phyloP scores from a whole-genome alignment of 2,797 vertebrate genomes.

The Loris lydekkerianus region DNA sequence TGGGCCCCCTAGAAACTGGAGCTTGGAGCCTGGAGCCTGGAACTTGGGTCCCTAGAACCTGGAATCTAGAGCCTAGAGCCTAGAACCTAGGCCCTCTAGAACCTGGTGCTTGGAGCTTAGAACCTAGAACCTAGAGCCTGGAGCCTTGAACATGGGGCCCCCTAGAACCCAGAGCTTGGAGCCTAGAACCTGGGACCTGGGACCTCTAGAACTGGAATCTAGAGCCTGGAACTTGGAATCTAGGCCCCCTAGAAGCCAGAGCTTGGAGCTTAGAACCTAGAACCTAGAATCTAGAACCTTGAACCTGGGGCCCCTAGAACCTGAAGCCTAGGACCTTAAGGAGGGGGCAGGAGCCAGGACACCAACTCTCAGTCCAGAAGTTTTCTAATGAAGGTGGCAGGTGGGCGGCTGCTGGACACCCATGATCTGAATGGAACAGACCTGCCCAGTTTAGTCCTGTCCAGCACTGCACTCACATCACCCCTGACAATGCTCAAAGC shows the following conservation, averaged over 20 bases:
- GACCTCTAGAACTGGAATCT: too few species aligned
- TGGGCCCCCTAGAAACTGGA: background rate
- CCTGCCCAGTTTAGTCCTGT: rapidly evolving
- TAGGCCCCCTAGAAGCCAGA: background rate
- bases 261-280: too few species aligned
- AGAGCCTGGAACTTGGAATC: background rate
- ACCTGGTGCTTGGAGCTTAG: background rate
- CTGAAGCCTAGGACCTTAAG: background rate
- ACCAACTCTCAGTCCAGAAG: background rate
- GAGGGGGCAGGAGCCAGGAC: background rate
- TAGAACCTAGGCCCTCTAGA: too few species aligned
- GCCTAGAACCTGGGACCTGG: background rate
- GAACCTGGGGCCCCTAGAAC: too few species aligned
- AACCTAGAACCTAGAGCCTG: background rate
- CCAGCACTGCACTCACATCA: rapidly evolving
- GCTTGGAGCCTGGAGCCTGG: background rate
- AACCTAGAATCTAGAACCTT: background rate
- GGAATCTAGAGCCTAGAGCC: background rate
- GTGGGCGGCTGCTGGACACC: background rate
- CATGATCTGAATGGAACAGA: background rate
- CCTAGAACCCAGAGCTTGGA: background rate
- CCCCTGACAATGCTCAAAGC: background rate
- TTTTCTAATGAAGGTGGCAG: background rate
- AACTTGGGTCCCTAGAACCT: background rate
- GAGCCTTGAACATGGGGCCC: too few species aligned